phyloP scores from a whole-genome alignment of 2,888 invertebrate genomes.

The Cistogaster globosa region DNA sequence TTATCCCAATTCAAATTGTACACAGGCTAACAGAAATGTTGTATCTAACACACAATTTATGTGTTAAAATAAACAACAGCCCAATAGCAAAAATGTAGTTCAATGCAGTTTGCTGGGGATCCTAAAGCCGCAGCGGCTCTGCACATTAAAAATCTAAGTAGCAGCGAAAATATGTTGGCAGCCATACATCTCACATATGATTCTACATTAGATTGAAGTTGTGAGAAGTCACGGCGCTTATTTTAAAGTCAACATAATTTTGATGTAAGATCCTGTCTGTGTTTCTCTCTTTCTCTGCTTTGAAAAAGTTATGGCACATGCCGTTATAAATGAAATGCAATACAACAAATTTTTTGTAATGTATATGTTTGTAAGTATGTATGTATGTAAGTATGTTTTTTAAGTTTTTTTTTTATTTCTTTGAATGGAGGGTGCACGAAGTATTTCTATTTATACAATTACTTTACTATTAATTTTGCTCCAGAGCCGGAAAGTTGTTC shows the following conservation, averaged over 20 bases:
- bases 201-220: too few species aligned
- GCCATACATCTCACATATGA: too few species aligned
- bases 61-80: constrained; percentile 55
- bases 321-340: too few species aligned
- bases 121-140: constrained; percentile 50
- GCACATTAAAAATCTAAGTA: background rate
- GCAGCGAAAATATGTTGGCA: constrained; percentile 23
- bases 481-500: background rate
- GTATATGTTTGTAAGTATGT: background rate
- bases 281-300: too few species aligned
- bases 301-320: too few species aligned
- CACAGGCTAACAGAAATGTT: too few species aligned
- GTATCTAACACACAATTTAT: background rate
- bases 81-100: constrained; percentile 76
- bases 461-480: constrained; percentile 18
- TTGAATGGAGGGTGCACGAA: too few species aligned
- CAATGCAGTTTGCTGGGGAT: constrained; percentile 81
- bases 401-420: too few species aligned
- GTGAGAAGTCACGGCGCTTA: too few species aligned
- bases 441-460: constrained; percentile 44
- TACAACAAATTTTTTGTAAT: too few species aligned
- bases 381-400: too few species aligned
- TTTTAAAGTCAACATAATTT: background rate
- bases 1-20: background rate
- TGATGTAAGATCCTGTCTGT: background rate